Base-by-base conservation (phyloP, 2,797 vertebrate genomes). In the Nannoperca obscura region DNA sequence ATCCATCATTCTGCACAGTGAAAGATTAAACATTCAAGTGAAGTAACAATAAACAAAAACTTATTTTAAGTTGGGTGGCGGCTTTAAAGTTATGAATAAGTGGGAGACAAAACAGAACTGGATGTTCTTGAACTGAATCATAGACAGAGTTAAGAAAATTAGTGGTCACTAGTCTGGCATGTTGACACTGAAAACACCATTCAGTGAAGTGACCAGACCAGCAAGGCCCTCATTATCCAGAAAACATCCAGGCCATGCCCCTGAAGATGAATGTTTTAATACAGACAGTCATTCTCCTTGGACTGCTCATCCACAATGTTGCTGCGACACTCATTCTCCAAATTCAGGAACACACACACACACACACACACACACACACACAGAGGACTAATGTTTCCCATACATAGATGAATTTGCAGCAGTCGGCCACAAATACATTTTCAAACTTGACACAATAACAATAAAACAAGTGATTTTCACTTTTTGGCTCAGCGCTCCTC, bases 241-340 rank as follows among this genome's bases (percentile, higher is more conserved):
- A 42, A 75, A 78, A 68, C 61, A 74, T 70, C 57, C 66, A 64
- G 76, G 55, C 70, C 68, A 0, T 49, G 74, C 46, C 84, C 76
- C 71, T 66, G 66, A 72, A 58, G 80, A 82, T 63, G 76, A 87
- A 86, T 52, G 54, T 74, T 71, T 60, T 69, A 27, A 88, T n/a
- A 63, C 55, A 49, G 36, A 86, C 85, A 89, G n/a, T n/a, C n/a
- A n/a, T 92, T 89, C 80, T 86, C 88, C 15, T 22, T 13, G 5
- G 54, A 32, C 82, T 54, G 69, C 76, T 90, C 88, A 85, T 73
- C 65, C 74, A 65, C 55, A 73, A 30, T 53, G 67, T 15, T 78
- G 78, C 71, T 58, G 61, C 27, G 9, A 74, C 61, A 22, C 55
- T 76, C 69, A 71, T 79, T 84, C 69, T 75, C 59, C 50, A 53